Evolutionary conservation across 2,888 invertebrate genomes (phyloP).

Genomic region (Amphipyra berbera): DNA sequence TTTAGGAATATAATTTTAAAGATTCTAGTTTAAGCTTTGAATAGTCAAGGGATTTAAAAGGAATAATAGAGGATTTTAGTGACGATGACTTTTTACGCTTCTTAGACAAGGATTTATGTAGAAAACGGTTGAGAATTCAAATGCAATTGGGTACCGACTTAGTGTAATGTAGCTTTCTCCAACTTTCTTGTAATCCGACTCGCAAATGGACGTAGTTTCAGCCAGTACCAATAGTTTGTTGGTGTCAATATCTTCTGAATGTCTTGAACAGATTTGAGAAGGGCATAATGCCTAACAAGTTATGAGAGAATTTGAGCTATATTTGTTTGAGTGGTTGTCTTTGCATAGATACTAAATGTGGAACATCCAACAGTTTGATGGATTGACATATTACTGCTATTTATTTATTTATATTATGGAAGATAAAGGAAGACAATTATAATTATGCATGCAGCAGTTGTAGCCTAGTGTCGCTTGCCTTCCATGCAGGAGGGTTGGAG

Average conservation of each 20-base stretch:
- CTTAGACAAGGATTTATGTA: conserved; percentile 8
- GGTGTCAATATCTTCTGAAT: neutral
- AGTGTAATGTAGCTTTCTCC: conserved; percentile 2
- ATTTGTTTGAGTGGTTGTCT: no score
- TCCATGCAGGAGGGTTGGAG: no score
- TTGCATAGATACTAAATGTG: no score
- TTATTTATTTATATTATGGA: no score
- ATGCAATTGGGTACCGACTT: conserved; percentile 15
- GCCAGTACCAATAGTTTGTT: neutral
- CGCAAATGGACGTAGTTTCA: neutral
- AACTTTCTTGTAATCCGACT: conserved; percentile 10
- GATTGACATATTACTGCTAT: no score
- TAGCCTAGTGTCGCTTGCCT: no score
- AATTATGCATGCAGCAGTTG: no score
- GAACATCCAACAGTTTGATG: no score
- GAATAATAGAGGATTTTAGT: conserved; percentile 15
- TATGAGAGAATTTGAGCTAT: no score
- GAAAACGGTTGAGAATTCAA: conserved; percentile 14
- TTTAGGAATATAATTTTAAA: conserved; percentile 10
- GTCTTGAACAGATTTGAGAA: neutral
- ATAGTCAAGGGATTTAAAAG: conserved; percentile 26
- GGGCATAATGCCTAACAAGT: no score
- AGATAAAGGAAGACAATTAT: no score
- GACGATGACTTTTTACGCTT: conserved; percentile 5
- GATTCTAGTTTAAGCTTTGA: neutral